Base-by-base conservation (phyloP, 2,113 vertebrate genomes). In the Etheostoma cragini region DNA sequence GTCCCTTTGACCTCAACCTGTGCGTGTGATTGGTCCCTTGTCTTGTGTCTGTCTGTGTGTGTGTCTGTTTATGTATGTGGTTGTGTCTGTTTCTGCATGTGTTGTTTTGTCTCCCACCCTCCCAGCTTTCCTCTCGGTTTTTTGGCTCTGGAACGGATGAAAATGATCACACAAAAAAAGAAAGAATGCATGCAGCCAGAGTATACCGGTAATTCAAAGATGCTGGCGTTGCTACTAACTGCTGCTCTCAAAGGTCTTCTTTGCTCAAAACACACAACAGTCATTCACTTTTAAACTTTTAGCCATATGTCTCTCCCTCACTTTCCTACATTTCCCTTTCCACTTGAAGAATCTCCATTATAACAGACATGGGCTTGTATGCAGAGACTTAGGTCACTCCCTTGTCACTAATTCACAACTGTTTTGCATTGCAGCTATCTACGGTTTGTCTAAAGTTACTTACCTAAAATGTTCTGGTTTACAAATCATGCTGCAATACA, bases 211-310 rank as follows among this genome's bases (percentile, higher is more conserved):
- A 42, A 89, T 81, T 84, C 78, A 71, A 26, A 82, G 50, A 80
- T 78, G 30, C 62, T 85, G 85, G 69, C 65, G 65, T 68, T 58
- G 19, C 64, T 78, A 17, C 78, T 54, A 86, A 66, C 38, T 74
- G 47, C 64, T 80, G 49, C 61, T 80, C 86, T 82, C 57, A 8
- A 58, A 62, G 72, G 81, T 78, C 66, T 68, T 79, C 69, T 71
- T 82, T 38, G 56, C 35, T 74, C 76, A 72, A 70, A 87, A 68
- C 71, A 78, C 74, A 76, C 63, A 57, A 72, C 76, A 78, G 54
- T 89, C 50, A 60, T 68, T 81, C 62, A 50, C 69, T 16, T 57
- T 74, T 82, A 72, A 91, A 84, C 69, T 70, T 80, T 88, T 72
- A 52, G 38, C 76, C 88, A 84, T 80, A 84, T 89, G 87, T 74